Base-by-base conservation (phyloP, 2,113 vertebrate genomes). In the Sturnira hondurensis region DNA sequence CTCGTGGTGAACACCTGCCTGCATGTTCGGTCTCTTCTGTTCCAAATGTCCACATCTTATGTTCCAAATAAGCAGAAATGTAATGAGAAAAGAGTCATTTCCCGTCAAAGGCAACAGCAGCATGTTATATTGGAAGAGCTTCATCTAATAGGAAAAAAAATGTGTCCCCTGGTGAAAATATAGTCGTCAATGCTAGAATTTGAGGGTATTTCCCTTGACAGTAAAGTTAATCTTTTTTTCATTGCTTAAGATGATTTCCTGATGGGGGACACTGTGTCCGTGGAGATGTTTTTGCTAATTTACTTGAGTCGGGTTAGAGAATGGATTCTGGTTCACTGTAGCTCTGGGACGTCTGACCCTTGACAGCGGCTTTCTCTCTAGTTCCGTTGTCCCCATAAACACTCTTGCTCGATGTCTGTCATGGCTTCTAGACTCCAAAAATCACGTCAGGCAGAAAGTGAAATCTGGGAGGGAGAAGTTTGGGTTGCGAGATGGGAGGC, bases 161-260 rank as follows among this genome's bases (percentile, higher is more conserved):
- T n/a, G 4, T 83, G 91, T 88, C 71, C 65, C 78, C 22, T 83
- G 71, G 28, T 90, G 77, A 88, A 96, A 95, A 95, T 86, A 84
- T 1, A 94, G 71, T 58, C 4, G 1, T 95, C 56, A n/a, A n/a
- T 61, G 20, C 15, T 97, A 50, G 94, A 95, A 95, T 87, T 84
- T 92, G 86, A 94, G 43, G 76, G 36, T 76, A 95, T 95, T 98
- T 97, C 94, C 94, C 81, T 91, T 20, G 90, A 95, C 63, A 87
- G 80, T 96, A 92, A 92, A 95, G 94, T 96, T 92, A 96, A 94
- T 97, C 90, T 86, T 65, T 88, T 83, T 68, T 74, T 82, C 71
- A 73, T 94, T 94, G 87, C 81, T 86, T 95, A 77, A 87, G 86
- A 91, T 89, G 73, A 78, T 93, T 96, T 95, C 88, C 95, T 94